Evolutionary conservation across 2,888 invertebrate species (phyloP).

Genomic region (Drosophila kanekoi): DNA sequence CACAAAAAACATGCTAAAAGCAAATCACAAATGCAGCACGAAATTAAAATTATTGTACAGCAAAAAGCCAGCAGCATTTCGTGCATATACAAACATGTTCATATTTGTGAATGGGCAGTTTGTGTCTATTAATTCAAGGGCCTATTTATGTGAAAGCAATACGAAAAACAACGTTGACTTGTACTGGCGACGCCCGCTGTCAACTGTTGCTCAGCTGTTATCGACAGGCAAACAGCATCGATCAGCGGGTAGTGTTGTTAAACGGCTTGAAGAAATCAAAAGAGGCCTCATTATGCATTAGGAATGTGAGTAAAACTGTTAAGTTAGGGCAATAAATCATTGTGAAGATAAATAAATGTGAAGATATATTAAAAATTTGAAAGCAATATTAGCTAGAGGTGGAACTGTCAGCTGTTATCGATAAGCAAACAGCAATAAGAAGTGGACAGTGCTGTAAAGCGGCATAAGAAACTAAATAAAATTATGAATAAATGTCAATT

Average conservation of each 20-base stretch:
- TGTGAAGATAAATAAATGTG: no score
- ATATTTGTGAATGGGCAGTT: slow-evolving; percentile 14
- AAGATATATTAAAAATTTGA: no score
- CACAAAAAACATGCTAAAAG: slow-evolving; percentile 37
- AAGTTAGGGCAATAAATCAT: no score
- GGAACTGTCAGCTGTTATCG: no score
- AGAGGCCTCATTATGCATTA: no score
- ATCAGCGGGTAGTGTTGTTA: background rate
- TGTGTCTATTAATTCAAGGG: slow-evolving; percentile 14
- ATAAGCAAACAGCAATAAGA: no score
- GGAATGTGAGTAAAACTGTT: no score
- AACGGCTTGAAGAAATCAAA: background rate
- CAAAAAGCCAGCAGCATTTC: slow-evolving; percentile 15
- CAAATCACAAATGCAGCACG: slow-evolving; percentile 42
- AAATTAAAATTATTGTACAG: slow-evolving; percentile 39
- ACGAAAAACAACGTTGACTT: slow-evolving; percentile 4
- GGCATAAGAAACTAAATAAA: no score
- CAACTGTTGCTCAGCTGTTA: slow-evolving; percentile 18
- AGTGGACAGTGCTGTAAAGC: no score
- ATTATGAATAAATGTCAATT: no score
- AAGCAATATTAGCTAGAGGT: no score
- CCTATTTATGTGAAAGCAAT: slow-evolving; percentile 7
- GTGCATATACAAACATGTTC: slow-evolving; percentile 2
- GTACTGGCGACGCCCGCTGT: background rate
- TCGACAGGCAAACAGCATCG: background rate